Evolutionary conservation across 1,140 invertebrate genomes (phyloP).

Genomic region (Scylla paramamosain): DNA sequence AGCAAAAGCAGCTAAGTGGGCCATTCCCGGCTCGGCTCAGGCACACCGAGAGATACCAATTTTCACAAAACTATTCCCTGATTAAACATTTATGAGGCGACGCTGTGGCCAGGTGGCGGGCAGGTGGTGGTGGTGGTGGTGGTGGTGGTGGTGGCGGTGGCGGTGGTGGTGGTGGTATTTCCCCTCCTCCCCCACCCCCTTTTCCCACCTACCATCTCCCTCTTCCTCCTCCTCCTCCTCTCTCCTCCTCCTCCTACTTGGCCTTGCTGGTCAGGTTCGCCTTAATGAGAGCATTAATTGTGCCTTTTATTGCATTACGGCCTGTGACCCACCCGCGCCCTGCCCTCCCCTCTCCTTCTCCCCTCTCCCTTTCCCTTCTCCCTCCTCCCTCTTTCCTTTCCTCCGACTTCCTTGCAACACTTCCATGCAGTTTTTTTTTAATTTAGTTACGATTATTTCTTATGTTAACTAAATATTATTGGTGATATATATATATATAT

Average conservation of each 20-base stretch:
- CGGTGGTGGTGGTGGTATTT: too few species aligned
- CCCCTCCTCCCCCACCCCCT: too few species aligned
- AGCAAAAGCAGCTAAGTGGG: background rate
- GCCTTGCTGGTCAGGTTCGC: slow-evolving; percentile 52
- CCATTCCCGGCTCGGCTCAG: background rate
- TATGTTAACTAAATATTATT: too few species aligned
- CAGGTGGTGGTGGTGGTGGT: slow-evolving; percentile 7
- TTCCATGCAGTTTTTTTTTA: background rate
- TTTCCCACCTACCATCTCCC: background rate
- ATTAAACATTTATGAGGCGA: slow-evolving; percentile 23
- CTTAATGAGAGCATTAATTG: slow-evolving; percentile 69
- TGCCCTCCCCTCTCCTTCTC: background rate
- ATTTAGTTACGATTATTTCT: too few species aligned
- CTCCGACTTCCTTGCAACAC: background rate
- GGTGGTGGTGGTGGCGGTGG: background rate
- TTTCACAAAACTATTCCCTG: slow-evolving; percentile 9
- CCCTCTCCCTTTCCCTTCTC: background rate
- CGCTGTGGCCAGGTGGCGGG: background rate
- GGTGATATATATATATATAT: background rate
- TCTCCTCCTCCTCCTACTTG: slow-evolving; percentile 8
- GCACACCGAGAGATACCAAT: background rate
- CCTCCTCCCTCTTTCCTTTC: background rate
- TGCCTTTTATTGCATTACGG: slow-evolving; percentile 65
- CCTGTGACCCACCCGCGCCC: slow-evolving; percentile 42
- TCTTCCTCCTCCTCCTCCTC: slow-evolving; percentile 23